A percentile compares a stretch with the other conserved stretches of the same genome.
These are phyloP conservation scores for Labroides dimidiatus DNA, from an alignment of 2,797 vertebrate genomes.

Conservation along the genomic window DNA sequence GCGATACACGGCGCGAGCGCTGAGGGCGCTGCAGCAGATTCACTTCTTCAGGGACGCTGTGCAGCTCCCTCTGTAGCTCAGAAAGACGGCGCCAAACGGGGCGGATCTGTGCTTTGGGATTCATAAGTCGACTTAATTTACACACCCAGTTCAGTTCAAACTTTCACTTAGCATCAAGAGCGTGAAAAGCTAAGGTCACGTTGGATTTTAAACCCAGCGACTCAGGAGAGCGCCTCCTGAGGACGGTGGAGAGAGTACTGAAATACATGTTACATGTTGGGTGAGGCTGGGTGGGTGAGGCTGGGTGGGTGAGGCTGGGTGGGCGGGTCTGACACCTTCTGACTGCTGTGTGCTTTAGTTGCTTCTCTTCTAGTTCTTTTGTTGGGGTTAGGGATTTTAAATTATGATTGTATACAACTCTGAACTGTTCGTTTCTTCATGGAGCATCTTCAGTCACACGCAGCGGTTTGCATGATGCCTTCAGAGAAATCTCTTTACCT, in stretches of 20 bases:
- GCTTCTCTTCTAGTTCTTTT: conserved; percentile 78
- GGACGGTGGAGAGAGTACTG: conserved; percentile 42
- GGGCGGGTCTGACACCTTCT: conserved; percentile 43
- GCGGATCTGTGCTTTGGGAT: conserved; percentile 5
- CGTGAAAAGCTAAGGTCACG: conserved; percentile 8
- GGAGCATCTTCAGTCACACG: conserved; percentile 70
- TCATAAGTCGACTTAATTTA: conserved; percentile 19
- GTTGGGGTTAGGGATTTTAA: conserved; percentile 69
- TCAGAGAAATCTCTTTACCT: neutral
- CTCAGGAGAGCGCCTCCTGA: conserved; percentile 23
- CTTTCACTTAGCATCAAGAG: neutral
- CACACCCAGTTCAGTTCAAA: conserved; percentile 4
- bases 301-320: conserved; percentile 2
- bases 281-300: conserved; percentile 28
- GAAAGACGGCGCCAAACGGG: conserved; percentile 63
- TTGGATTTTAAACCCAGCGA: conserved; percentile 45
- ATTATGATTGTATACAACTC: conserved; percentile 87
- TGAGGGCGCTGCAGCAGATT: conserved; percentile 18
- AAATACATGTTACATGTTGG: conserved; percentile 60
- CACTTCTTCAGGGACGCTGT: conserved; percentile 42
- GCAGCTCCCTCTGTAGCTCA: conserved; percentile 73
- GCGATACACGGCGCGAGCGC: conserved; percentile 15
- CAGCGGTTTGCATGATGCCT: conserved; percentile 24
- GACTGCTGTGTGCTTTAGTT: conserved; percentile 76
- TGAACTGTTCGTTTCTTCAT: conserved; percentile 87